A percentile compares a stretch with the other conserved stretches of the same genome.
phyloP scores from a whole-genome alignment of 2,113 vertebrate genomes.

The Paramormyrops kingsleyae region DNA sequence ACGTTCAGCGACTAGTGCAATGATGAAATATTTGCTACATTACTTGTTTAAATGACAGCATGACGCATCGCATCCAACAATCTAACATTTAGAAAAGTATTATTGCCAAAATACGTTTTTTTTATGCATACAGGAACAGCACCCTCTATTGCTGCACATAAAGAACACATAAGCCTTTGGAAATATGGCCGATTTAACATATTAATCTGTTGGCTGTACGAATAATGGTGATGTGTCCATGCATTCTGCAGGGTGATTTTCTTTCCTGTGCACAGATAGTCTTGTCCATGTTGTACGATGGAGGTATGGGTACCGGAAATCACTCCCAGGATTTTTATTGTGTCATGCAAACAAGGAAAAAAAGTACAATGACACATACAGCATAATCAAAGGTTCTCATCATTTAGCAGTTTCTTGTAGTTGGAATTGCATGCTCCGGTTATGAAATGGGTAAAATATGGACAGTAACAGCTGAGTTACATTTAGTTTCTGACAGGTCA shows the following conservation, averaged over 20 bases:
- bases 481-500: too few relatives aligned
- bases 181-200: background rate
- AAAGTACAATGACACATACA: background rate
- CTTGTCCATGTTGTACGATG: background rate
- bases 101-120: background rate
- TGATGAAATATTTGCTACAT: background rate
- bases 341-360: background rate
- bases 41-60: background rate
- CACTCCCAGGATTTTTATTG: background rate
- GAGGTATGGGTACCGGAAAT: background rate
- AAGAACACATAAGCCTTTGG: background rate
- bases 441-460: too few relatives aligned
- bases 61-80: background rate
- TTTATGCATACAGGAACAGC: background rate
- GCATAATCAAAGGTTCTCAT: too few relatives aligned
- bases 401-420: too few relatives aligned
- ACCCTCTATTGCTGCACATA: background rate
- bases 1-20: background rate
- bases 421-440: too few relatives aligned
- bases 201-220: background rate
- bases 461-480: too few relatives aligned
- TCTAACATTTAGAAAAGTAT: background rate
- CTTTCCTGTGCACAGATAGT: background rate
- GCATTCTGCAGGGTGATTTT: background rate
- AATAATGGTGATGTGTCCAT: background rate